Evolutionary conservation across 1,140 invertebrate species (phyloP).

Genomic region (Eulimnadia texana): DNA sequence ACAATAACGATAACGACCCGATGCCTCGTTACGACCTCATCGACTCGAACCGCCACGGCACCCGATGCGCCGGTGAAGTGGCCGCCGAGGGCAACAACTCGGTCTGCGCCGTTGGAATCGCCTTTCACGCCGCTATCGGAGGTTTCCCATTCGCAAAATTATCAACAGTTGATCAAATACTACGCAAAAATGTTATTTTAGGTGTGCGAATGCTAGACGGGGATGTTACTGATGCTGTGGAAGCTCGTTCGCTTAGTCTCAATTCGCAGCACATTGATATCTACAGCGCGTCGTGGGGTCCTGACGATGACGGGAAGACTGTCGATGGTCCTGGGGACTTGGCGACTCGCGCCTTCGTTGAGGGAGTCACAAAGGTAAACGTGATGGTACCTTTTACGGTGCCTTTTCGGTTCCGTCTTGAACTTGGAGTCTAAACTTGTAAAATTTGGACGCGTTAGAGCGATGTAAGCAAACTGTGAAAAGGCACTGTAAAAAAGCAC

Average conservation of each 20-base stretch:
- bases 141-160: slow-evolving; percentile 26
- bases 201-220: slow-evolving; percentile 94
- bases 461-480: too few relatives aligned
- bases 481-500: too few relatives aligned
- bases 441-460: too few relatives aligned
- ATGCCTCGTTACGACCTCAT: slow-evolving; percentile 84
- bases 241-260: slow-evolving; percentile 82
- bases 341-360: slow-evolving; percentile 85
- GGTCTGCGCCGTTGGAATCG: slow-evolving; percentile 91
- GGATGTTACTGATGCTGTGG: slow-evolving; percentile 96
- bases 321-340: slow-evolving; percentile 93
- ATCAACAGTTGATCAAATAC: background rate
- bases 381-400: too few relatives aligned
- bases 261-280: slow-evolving; percentile 96
- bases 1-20: slow-evolving; percentile 83
- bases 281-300: slow-evolving; percentile 96
- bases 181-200: background rate
- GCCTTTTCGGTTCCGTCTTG: background rate
- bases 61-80: slow-evolving; percentile 94
- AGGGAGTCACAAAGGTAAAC: slow-evolving; percentile 76
- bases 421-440: background rate
- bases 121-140: slow-evolving; percentile 82
- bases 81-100: slow-evolving; percentile 93
- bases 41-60: slow-evolving; percentile 90
- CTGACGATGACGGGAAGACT: slow-evolving; percentile 66